Evolutionary conservation across 2,888 invertebrate species (phyloP).

Genomic region (Achlya flavicornis): DNA sequence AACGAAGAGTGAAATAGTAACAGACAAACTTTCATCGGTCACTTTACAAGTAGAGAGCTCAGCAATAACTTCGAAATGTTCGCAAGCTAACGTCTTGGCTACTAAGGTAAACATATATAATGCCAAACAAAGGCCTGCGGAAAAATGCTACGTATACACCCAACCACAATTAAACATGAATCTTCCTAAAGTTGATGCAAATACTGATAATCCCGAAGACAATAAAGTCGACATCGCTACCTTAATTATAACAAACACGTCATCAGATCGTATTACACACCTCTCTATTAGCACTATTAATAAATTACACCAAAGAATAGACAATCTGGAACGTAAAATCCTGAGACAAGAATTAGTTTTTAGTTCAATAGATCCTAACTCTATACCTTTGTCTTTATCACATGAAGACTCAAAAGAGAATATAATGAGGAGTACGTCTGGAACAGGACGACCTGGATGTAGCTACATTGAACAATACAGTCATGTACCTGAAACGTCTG

Average conservation of each 20-base stretch:
- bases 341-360: slow-evolving; percentile 71
- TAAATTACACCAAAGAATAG: slow-evolving; percentile 61
- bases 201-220: slow-evolving; percentile 42
- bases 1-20: slow-evolving; percentile 41
- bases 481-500: slow-evolving; percentile 73
- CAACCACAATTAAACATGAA: slow-evolving; percentile 63
- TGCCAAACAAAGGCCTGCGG: slow-evolving; percentile 47
- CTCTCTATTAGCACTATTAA: slow-evolving; percentile 44
- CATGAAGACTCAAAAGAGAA: slow-evolving; percentile 61
- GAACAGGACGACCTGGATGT: slow-evolving; percentile 59
- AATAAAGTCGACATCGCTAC: slow-evolving; percentile 63
- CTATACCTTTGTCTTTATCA: slow-evolving; percentile 59
- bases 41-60: slow-evolving; percentile 49
- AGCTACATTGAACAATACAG: slow-evolving; percentile 78
- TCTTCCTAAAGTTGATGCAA: slow-evolving; percentile 53
- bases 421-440: slow-evolving; percentile 49
- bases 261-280: slow-evolving; percentile 50
- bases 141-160: slow-evolving; percentile 67
- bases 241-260: slow-evolving; percentile 55
- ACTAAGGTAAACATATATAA: slow-evolving; percentile 43
- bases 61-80: slow-evolving; percentile 47
- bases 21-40: slow-evolving; percentile 44
- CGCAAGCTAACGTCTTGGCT: slow-evolving; percentile 32
- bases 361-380: slow-evolving; percentile 61
- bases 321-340: slow-evolving; percentile 67